Conservation (phyloP, 2,113 vertebrate species). For the Strigops habroptila region DNA sequence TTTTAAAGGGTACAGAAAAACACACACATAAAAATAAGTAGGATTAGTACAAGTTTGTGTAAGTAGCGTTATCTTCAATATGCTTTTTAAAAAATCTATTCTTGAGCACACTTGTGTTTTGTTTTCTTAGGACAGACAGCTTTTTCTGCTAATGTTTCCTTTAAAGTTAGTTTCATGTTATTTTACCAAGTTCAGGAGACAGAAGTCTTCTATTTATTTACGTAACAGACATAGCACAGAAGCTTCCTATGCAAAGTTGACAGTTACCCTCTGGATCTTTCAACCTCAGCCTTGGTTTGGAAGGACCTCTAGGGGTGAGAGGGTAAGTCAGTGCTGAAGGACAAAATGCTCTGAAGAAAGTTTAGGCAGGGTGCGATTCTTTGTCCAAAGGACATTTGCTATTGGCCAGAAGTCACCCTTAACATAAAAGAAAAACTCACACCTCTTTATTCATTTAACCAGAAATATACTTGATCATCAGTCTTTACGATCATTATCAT, state of each 20-base stretch:
- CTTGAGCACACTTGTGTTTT: not conserved
- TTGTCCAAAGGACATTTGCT: not conserved
- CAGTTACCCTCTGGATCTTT: not conserved
- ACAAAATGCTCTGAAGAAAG: not conserved
- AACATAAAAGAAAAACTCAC: not conserved
- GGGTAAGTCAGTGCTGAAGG: not conserved
- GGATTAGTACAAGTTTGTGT: not conserved
- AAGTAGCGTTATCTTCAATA: not conserved
- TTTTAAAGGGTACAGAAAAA: not conserved
- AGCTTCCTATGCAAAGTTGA: not conserved
- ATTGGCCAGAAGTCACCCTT: not conserved
- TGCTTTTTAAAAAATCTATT: not conserved
- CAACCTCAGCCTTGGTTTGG: not conserved
- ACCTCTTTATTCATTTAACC: not conserved
- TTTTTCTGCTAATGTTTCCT: not conserved
- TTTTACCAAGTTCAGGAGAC: not conserved
- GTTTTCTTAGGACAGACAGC: not conserved
- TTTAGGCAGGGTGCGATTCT: not conserved
- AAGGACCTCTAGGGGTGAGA: constrained; percentile 48
- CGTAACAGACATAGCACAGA: not conserved
- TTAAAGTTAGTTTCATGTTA: not conserved
- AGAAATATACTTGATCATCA: not conserved
- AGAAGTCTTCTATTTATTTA: not conserved
- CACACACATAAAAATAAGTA: not conserved
- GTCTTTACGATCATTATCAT: not conserved